Percentiles rank a stretch among this genome's conserved stretches.
Evolutionary conservation across 2,888 invertebrate genomes (phyloP).

Genomic region (Acleris cristana): DNA sequence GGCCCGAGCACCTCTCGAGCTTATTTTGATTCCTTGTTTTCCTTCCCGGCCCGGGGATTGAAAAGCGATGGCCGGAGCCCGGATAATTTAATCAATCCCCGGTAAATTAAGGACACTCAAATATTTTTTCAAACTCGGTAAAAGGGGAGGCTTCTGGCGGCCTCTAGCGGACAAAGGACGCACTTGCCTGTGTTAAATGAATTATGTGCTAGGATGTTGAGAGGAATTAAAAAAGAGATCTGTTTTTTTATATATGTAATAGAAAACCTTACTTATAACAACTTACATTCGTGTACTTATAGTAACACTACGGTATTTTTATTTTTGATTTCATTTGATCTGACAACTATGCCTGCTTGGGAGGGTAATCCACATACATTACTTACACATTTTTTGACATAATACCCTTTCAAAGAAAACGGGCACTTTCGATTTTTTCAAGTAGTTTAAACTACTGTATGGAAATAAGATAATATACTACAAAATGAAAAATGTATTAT

Average conservation of each 20-base stretch:
- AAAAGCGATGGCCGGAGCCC: constrained; percentile 43
- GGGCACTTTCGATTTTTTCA: no score
- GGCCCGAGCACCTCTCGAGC: constrained; percentile 48
- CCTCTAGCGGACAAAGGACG: constrained; percentile 30
- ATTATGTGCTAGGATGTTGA: constrained; percentile 21
- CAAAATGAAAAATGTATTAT: no score
- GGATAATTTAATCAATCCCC: constrained; percentile 53
- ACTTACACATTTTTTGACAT: no score
- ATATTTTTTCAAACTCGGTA: constrained; percentile 44
- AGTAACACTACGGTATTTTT: no score
- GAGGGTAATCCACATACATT: no score
- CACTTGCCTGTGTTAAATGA: constrained; percentile 31
- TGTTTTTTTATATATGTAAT: constrained; percentile 2
- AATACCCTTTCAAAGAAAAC: no score
- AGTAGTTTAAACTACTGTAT: no score
- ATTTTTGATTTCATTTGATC: no score
- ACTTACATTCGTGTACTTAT: no score
- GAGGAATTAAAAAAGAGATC: constrained; percentile 10
- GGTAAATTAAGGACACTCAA: constrained; percentile 47
- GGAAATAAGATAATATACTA: no score
- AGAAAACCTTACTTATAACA: background rate
- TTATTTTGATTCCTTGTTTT: constrained; percentile 57
- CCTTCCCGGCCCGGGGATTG: constrained; percentile 43
- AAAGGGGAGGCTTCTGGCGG: constrained; percentile 35
- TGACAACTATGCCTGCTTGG: no score